Evolutionary conservation across 1,140 invertebrate genomes (phyloP).

Genomic region (Araneus ventricosus): DNA sequence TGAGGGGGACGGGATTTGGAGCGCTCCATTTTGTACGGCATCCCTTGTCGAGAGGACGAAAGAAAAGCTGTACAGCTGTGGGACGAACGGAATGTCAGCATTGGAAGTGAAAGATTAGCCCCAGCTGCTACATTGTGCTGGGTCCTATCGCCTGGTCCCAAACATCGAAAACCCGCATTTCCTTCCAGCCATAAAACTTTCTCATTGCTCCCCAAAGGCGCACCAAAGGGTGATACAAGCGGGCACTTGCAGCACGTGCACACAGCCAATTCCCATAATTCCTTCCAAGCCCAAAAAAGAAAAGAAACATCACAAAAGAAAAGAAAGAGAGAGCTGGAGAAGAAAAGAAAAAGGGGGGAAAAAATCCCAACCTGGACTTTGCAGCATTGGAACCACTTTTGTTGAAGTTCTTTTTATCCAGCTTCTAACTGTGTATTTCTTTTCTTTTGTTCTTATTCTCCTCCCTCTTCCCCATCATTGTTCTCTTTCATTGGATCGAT

Average conservation of each 20-base stretch:
- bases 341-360: conserved; percentile 54
- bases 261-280: conserved; percentile 74
- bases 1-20: conserved; percentile 62
- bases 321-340: conserved; percentile 3
- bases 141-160: conserved; percentile 46
- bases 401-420: conserved; percentile 74
- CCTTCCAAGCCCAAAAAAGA: conserved; percentile 58
- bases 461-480: conserved; percentile 53
- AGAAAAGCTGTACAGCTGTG: conserved; percentile 70
- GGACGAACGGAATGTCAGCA: conserved; percentile 62
- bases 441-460: conserved; percentile 56
- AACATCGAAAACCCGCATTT: conserved; percentile 68
- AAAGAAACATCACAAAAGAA: conserved; percentile 67
- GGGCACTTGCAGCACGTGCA: conserved; percentile 70
- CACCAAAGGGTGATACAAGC: conserved; percentile 71
- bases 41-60: conserved; percentile 46
- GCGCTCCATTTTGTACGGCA: conserved; percentile 68
- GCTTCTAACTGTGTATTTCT: conserved; percentile 66
- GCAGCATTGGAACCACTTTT: conserved; percentile 73
- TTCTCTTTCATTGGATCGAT: conserved; percentile 72
- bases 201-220: conserved; percentile 73
- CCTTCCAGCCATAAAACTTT: conserved; percentile 71
- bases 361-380: conserved; percentile 60
- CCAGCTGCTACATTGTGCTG: conserved; percentile 73
- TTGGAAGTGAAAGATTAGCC: conserved; percentile 73